Evolutionary conservation across 2,797 vertebrate genomes (phyloP), one percentile per base, ranked within the genome.

Genomic region (Pipistrellus pipistrellus): DNA sequence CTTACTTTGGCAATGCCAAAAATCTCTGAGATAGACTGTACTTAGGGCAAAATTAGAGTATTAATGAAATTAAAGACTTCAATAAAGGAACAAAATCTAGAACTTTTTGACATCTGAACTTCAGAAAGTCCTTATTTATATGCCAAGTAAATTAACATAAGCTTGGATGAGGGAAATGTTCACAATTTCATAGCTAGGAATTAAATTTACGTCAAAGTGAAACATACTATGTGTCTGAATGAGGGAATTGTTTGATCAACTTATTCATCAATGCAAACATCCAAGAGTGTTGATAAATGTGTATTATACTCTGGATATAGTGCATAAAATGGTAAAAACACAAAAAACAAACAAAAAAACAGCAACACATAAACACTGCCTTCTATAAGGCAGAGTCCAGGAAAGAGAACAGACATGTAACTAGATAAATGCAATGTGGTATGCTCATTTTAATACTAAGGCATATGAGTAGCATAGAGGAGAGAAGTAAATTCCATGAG

Each of bases 131-230:
- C 21, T 59, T 85, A 55, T 68, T 72, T 71, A 30, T 57, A 44
- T 41, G 4, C 11, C 27, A 88, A 90, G 35, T 84, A 23, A 87
- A 69, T 64, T 44, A 95, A 68, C 6, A 15, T 25, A 84, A 96
- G 30, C 12, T 73, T 76, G 48, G 3, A 23, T n/a, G 11, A 18
- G 11, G 6, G 48, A 17, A 10, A 8, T 46, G 2, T 55, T 87
- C 11, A 88, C 6, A 90, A 25, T 32, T 73, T 88, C 64, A 88
- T 44, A 88, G 27, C 21, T 80, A 87, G 17, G 89, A 91, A 94
- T 53, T 71, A 89, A 84, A 73, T 78, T 62, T 62, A 62, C 2
- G 27, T 30, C 13, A 27, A 62, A 62, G 59, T 62, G 27, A 30
- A 62, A 62, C 25, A 62, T 62, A 62, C 57, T 62, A 14, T 14